These are phyloP conservation scores for Brachypodius melanocephalos DNA, from an alignment of 2,113 vertebrate species.

Conservation along the genomic window DNA sequence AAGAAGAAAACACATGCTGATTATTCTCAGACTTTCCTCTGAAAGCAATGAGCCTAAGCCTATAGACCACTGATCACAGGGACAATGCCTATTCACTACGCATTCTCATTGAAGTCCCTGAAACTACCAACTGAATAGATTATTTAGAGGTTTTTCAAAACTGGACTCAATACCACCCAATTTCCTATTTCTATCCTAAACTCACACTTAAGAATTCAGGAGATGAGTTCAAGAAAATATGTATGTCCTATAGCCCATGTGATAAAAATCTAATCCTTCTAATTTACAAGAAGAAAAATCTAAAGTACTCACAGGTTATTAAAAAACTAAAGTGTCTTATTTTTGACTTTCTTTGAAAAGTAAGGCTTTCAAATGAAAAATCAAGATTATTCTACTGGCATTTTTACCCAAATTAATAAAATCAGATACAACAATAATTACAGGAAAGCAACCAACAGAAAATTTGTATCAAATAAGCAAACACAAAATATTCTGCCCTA, in stretches of 20 bases:
- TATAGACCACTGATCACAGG: background rate
- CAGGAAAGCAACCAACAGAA: background rate
- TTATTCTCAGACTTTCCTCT: conserved; percentile 30
- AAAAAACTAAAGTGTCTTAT: background rate
- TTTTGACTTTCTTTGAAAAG: background rate
- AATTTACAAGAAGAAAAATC: background rate
- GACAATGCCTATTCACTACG: background rate
- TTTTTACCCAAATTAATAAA: background rate
- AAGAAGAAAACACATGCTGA: background rate
- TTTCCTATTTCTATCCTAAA: background rate
- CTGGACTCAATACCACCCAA: background rate
- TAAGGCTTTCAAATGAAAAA: background rate
- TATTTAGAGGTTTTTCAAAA: background rate
- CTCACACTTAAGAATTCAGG: background rate
- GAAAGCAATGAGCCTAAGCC: conserved; percentile 25
- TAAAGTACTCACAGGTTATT: background rate
- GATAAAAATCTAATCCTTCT: background rate
- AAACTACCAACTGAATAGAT: background rate
- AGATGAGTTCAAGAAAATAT: background rate
- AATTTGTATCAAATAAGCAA: background rate
- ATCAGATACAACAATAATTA: background rate
- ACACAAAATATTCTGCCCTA: background rate
- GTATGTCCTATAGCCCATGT: background rate
- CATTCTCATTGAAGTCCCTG: background rate
- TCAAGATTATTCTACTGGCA: background rate